These are phyloP conservation scores for Blastobasis adustella DNA, from an alignment of 2,888 invertebrate species.

Conservation along the genomic window DNA sequence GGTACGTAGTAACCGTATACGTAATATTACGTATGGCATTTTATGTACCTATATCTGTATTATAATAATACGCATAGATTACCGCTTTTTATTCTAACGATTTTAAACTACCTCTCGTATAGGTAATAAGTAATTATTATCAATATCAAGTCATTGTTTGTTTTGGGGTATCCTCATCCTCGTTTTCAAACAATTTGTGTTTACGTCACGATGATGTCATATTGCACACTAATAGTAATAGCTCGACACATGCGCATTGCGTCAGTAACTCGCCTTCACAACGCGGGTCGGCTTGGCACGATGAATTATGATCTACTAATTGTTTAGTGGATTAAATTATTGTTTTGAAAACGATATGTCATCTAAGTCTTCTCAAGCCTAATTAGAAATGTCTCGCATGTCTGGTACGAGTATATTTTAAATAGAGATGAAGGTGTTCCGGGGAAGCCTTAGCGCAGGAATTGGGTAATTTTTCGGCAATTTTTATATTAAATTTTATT, in stretches of 20 bases:
- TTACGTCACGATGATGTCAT: constrained; percentile 71
- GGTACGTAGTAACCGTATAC: constrained; percentile 4
- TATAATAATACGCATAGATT: background rate
- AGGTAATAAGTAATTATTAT: too few relatives aligned
- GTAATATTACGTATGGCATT: constrained; percentile 4
- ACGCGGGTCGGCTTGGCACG: constrained; percentile 29
- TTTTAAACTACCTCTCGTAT: too few relatives aligned
- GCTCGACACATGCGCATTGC: constrained; percentile 65
- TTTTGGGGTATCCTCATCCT: constrained; percentile 63
- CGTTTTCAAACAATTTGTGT: constrained; percentile 40
- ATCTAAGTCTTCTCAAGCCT: too few relatives aligned
- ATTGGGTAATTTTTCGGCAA: too few relatives aligned
- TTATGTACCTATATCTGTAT: background rate
- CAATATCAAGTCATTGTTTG: background rate
- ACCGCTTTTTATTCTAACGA: background rate
- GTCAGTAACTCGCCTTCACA: constrained; percentile 45
- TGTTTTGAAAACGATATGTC: too few relatives aligned
- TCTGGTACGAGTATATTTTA: too few relatives aligned
- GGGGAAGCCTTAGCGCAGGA: too few relatives aligned
- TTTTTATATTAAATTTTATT: too few relatives aligned
- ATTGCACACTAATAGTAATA: constrained; percentile 59
- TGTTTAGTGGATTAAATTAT: too few relatives aligned
- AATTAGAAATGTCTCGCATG: too few relatives aligned
- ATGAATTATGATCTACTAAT: too few relatives aligned
- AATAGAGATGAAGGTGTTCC: too few relatives aligned